A percentile compares a stretch with the other conserved stretches of the same genome.
These are phyloP conservation scores for Tachystola acroxantha DNA, from an alignment of 2,888 invertebrate genomes.

Conservation along the genomic window DNA sequence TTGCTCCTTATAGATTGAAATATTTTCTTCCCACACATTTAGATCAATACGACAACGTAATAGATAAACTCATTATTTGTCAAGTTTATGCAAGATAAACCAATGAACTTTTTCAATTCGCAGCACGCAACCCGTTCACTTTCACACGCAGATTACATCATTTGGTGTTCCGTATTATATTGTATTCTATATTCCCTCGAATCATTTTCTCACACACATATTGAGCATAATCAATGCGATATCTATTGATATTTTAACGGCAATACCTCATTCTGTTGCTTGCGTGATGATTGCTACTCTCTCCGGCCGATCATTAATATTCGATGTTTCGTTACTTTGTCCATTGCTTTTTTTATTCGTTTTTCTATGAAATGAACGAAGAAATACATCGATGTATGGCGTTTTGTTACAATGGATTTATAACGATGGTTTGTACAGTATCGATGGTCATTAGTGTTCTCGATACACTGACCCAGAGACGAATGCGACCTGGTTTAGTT, in stretches of 20 bases:
- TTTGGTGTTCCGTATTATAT: conserved; percentile 34
- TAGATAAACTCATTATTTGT: not conserved
- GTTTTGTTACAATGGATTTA: conserved; percentile 11
- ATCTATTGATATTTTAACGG: conserved; percentile 34
- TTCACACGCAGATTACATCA: conserved; percentile 35
- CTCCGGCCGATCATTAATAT: conserved; percentile 29
- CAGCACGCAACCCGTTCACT: conserved; percentile 44
- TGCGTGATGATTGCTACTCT: conserved; percentile 49
- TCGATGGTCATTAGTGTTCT: conserved; percentile 17
- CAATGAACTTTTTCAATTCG: conserved; percentile 22
- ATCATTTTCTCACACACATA: conserved; percentile 31
- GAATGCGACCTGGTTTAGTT: conserved; percentile 42
- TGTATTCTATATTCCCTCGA: conserved; percentile 27
- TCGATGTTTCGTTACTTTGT: conserved; percentile 15
- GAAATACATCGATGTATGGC: conserved; percentile 25
- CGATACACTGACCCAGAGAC: conserved; percentile 39
- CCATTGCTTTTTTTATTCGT: conserved; percentile 27
- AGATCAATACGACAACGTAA: conserved; percentile 4
- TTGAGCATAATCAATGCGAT: conserved; percentile 14
- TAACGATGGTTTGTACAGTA: conserved; percentile 2
- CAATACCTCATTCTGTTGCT: conserved; percentile 50
- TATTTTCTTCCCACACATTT: conserved; percentile 7
- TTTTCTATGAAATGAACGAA: conserved; percentile 4
- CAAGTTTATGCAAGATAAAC: conserved; percentile 10
- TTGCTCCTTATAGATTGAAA: too few relatives aligned